phyloP scores from a whole-genome alignment of 1,140 invertebrate genomes.

The Thaumetopoea pityocampa region DNA sequence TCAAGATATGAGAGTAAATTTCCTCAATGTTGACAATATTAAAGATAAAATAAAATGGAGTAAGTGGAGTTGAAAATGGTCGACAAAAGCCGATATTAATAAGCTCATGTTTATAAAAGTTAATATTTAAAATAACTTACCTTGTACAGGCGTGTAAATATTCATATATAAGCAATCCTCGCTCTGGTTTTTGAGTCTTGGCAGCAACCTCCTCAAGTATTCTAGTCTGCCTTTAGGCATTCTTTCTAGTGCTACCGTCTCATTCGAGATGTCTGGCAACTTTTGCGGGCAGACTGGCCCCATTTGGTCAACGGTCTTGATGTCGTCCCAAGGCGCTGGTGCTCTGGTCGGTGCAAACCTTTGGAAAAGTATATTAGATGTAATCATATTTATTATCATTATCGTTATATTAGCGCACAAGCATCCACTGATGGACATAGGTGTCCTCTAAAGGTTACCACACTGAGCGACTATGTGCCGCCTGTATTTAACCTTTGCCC shows the following conservation, averaged over 20 bases:
- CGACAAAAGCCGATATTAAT: background rate
- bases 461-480: no score
- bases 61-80: background rate
- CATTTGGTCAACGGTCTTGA: constrained; percentile 85
- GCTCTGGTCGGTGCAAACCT: constrained; percentile 94
- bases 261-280: constrained; percentile 89
- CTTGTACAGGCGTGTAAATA: constrained; percentile 94
- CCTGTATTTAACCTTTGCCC: no score
- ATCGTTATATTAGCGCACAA: no score
- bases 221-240: constrained; percentile 94
- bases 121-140: constrained; percentile 78
- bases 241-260: constrained; percentile 85
- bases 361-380: constrained; percentile 19
- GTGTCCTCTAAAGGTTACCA: no score
- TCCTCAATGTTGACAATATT: no score
- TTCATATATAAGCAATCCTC: constrained; percentile 98
- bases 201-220: constrained; percentile 88
- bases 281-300: constrained; percentile 94
- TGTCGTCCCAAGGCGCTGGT: constrained; percentile 92
- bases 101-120: no score
- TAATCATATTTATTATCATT: no score
- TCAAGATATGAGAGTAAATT: no score
- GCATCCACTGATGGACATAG: no score
- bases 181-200: constrained; percentile 91
- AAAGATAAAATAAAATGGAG: background rate